Percentiles rank a stretch among this genome's conserved stretches.
phyloP scores from a whole-genome alignment of 1,140 invertebrate species.

The Eriosoma lanigerum region DNA sequence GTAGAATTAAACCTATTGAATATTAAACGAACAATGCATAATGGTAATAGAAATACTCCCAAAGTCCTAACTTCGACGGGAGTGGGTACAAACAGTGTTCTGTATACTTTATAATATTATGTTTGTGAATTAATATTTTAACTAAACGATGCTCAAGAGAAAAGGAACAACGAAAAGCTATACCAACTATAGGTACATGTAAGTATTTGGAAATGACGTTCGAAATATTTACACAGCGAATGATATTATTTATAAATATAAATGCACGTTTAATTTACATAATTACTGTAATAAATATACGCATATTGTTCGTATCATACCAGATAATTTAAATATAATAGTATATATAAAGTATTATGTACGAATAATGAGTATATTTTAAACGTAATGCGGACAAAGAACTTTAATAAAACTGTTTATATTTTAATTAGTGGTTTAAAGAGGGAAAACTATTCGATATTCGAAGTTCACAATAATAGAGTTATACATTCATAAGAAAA shows the following conservation, averaged over 20 bases:
- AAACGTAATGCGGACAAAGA: too few relatives aligned
- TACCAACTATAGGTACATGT: too few relatives aligned
- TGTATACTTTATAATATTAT: background rate
- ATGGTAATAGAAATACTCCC: background rate
- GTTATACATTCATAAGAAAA: too few relatives aligned
- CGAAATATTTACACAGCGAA: too few relatives aligned
- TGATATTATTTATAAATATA: background rate
- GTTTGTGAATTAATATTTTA: background rate
- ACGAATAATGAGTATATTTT: too few relatives aligned
- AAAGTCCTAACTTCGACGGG: background rate
- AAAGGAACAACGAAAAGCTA: background rate
- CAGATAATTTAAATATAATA: too few relatives aligned
- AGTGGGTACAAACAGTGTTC: background rate
- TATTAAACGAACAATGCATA: background rate
- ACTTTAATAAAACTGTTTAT: too few relatives aligned
- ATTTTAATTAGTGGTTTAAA: too few relatives aligned
- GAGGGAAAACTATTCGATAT: too few relatives aligned
- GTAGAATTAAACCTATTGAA: background rate
- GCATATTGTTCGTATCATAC: too few relatives aligned
- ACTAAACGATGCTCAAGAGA: background rate
- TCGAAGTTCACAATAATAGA: too few relatives aligned
- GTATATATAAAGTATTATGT: too few relatives aligned
- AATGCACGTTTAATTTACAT: background rate
- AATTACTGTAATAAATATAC: background rate
- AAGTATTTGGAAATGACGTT: background rate